Evolutionary conservation across 2,797 vertebrate species (phyloP), one percentile per base, ranked within the genome.

Genomic region (Aphelocoma californica): DNA sequence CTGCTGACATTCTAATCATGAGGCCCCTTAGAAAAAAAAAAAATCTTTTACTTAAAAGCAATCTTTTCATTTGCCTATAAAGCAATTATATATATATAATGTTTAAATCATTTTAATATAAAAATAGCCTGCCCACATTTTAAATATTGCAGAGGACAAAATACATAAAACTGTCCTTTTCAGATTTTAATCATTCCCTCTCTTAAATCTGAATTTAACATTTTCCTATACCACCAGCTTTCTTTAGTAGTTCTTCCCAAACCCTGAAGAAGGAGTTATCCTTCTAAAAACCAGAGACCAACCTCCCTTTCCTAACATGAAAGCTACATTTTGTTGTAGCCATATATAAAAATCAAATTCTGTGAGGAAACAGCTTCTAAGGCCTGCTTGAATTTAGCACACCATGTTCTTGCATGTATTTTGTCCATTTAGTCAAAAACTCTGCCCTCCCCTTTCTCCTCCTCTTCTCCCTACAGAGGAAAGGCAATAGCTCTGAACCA

Each of bases 1-100:
- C 48, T 90, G 85, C 95, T 92, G 85, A 94, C 90, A 90, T 80
- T 91, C 90, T 94, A 91, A 88, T 88, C 48, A 45, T n/a, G 48
- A 80, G 83, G 92, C 48, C 26, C 36, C 18, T 64, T 42, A 60
- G 44, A 6, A 89, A 58, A 61, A 56, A 48, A 1, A 18, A 91
- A 53, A 60, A 15, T 45, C 12, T 83, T 62, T 74, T 75, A 26
- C 67, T 92, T 92, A 91, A 92, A 88, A 91, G 34, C 24, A 81
- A 79, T 58, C 56, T 93, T 91, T 53, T 67, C 9, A 77, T 88
- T 96, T 86, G 65, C 70, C 73, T 91, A 57, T 85, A 72, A 94
- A 92, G 47, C 40, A 90, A 90, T 65, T 72, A 44, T 19, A 81
- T 28, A 57, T 40, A 51, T 36, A 38, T 50, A 0, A 85, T 34